Evolutionary conservation across 2,797 vertebrate genomes (phyloP).

Genomic region (Eutrigla gurnardus): DNA sequence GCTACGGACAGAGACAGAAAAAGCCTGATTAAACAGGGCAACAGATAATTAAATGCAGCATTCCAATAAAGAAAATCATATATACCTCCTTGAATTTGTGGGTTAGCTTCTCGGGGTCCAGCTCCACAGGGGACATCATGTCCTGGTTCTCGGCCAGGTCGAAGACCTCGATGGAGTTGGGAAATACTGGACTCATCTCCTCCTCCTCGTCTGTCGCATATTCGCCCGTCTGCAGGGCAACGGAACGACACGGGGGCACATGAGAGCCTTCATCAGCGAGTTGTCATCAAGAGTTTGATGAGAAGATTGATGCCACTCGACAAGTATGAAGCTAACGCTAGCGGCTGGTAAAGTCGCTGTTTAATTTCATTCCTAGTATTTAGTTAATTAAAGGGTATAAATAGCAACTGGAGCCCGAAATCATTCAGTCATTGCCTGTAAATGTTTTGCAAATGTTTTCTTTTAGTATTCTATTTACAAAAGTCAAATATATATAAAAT

Average conservation of each 20-base stretch:
- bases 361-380: slow-evolving; percentile 8
- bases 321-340: slow-evolving; percentile 1
- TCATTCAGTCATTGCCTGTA: slow-evolving; percentile 1
- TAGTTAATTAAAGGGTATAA: slow-evolving; percentile 3
- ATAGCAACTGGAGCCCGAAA: slow-evolving; percentile 18
- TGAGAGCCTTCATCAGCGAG: neutral
- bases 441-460: neutral
- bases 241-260: neutral
- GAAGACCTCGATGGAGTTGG: slow-evolving; percentile 94
- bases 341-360: neutral
- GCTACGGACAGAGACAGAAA: slow-evolving; percentile 74
- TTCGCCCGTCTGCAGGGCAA: slow-evolving; percentile 89
- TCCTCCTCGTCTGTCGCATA: slow-evolving; percentile 94
- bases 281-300: neutral
- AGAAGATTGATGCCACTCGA: neutral
- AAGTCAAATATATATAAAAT: too few species aligned
- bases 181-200: slow-evolving; percentile 97
- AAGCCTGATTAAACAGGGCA: neutral
- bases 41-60: neutral
- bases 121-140: slow-evolving; percentile 91
- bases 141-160: slow-evolving; percentile 96
- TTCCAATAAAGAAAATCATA: neutral
- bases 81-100: slow-evolving; percentile 96
- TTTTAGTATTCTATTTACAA: too few species aligned
- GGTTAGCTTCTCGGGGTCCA: slow-evolving; percentile 95